These are phyloP conservation scores for Tribolium madens DNA, from an alignment of 1,140 invertebrate genomes.

Conservation along the genomic window DNA sequence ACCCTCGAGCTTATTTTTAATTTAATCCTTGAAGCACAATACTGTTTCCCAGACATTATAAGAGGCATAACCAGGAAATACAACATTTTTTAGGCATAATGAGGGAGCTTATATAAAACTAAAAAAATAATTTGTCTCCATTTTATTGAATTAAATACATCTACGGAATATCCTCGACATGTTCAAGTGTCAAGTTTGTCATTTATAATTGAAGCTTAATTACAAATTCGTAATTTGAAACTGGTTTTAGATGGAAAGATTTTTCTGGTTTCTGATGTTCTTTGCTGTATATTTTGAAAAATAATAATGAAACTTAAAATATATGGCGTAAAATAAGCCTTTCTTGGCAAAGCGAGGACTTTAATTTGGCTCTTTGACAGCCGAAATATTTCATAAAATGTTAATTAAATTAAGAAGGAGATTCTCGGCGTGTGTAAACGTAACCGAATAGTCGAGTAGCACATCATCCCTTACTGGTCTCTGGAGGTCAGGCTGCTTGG, in stretches of 20 bases:
- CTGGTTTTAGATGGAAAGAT: too few relatives aligned
- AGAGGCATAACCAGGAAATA: background rate
- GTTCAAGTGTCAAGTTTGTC: too few relatives aligned
- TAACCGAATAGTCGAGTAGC: slow-evolving; percentile 48
- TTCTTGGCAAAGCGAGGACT: background rate
- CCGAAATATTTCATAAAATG: slow-evolving; percentile 40
- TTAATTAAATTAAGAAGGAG: slow-evolving; percentile 45
- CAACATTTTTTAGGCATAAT: background rate
- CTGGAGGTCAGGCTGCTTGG: slow-evolving; percentile 53
- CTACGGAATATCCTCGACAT: too few relatives aligned
- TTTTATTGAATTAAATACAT: too few relatives aligned
- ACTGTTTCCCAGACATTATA: background rate
- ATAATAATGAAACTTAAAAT: background rate
- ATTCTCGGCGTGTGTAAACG: slow-evolving; percentile 39
- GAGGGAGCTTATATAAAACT: too few relatives aligned
- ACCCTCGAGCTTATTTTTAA: background rate
- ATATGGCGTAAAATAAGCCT: background rate
- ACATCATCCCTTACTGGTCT: slow-evolving; percentile 51
- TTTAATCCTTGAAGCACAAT: background rate
- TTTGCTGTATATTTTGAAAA: background rate
- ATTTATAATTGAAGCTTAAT: too few relatives aligned
- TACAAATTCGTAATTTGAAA: too few relatives aligned
- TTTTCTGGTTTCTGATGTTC: background rate
- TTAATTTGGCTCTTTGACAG: slow-evolving; percentile 5
- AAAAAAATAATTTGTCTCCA: too few relatives aligned